Conservation (phyloP, 2,797 vertebrate species). For the Xenentodon cancila region DNA sequence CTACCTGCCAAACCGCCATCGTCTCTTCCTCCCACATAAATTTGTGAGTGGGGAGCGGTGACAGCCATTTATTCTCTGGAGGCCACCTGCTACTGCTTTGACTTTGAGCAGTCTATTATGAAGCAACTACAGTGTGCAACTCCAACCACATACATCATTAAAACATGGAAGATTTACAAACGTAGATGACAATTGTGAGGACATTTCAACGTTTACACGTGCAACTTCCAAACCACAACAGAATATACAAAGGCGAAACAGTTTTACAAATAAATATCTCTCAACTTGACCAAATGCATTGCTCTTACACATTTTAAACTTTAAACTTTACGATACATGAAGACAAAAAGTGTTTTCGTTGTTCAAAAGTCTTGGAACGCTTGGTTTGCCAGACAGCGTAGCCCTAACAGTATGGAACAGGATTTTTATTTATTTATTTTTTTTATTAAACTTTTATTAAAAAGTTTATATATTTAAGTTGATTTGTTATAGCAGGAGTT, state of each 20-base stretch:
- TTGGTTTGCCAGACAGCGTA: background rate
- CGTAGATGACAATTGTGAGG: background rate
- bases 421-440: background rate
- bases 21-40: conserved; percentile 22
- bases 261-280: background rate
- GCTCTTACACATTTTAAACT: background rate
- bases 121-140: background rate
- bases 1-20: conserved; percentile 27
- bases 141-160: background rate
- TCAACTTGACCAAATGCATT: background rate
- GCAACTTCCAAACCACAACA: background rate
- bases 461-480: background rate
- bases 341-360: background rate
- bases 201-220: background rate
- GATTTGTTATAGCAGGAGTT: conserved; percentile 14
- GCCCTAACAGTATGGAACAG: too few relatives aligned
- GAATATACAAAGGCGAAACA: too few relatives aligned
- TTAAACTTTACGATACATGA: background rate
- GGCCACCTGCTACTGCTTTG: conserved; percentile 28
- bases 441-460: background rate
- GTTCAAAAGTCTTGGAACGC: background rate
- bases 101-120: conserved; percentile 28
- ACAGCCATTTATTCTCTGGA: conserved; percentile 24
- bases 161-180: background rate
- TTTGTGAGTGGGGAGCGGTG: conserved; percentile 24